A percentile compares a stretch with the other conserved stretches of the same genome.
These are phyloP conservation scores for Augiades crinisus DNA, from an alignment of 2,888 invertebrate species.

Conservation along the genomic window DNA sequence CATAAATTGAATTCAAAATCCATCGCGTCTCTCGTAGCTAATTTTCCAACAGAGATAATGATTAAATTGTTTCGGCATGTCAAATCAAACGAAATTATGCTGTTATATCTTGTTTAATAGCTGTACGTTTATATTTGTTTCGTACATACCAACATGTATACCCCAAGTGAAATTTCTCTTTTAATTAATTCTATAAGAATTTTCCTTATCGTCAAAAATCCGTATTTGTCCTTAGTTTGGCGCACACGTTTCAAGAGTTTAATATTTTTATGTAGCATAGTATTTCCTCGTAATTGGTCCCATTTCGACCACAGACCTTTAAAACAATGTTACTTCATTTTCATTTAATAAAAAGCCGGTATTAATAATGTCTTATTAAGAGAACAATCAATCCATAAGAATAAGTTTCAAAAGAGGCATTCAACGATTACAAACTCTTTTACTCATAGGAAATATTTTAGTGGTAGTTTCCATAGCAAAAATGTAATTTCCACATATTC, in stretches of 20 bases:
- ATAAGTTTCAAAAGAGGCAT: too few relatives aligned
- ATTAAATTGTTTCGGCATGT: slow-evolving; percentile 81
- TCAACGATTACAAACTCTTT: too few relatives aligned
- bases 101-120: slow-evolving; percentile 80
- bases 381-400: too few relatives aligned
- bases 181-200: slow-evolving; percentile 48
- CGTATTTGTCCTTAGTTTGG: background rate
- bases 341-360: too few relatives aligned
- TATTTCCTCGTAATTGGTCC: too few relatives aligned
- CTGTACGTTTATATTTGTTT: slow-evolving; percentile 62
- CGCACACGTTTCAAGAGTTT: background rate
- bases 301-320: too few relatives aligned
- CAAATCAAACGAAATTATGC: slow-evolving; percentile 81
- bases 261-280: too few relatives aligned
- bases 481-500: slow-evolving; percentile 8
- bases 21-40: slow-evolving; percentile 37
- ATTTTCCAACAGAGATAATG: slow-evolving; percentile 74
- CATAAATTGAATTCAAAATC: slow-evolving; percentile 39
- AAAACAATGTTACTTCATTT: too few relatives aligned
- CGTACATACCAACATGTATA: slow-evolving; percentile 60
- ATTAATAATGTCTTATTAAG: too few relatives aligned
- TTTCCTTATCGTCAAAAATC: background rate
- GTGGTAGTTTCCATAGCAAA: background rate
- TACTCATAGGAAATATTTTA: background rate
- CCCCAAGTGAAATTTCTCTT: slow-evolving; percentile 64